Conservation (phyloP, 2,113 vertebrate genomes). For the Oenanthe melanoleuca region DNA sequence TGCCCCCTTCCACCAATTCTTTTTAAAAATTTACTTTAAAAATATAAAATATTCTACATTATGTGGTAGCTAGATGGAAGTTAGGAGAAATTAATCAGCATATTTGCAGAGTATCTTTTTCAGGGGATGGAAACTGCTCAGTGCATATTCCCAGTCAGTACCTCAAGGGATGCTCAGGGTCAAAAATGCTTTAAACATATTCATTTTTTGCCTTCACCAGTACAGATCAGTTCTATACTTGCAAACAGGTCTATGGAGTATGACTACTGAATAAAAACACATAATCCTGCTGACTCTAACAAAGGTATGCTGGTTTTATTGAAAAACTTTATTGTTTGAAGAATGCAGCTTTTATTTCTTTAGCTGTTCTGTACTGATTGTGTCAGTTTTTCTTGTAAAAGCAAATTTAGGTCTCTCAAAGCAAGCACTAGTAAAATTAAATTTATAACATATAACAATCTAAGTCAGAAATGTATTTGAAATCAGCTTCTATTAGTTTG, state of each 20-base stretch:
- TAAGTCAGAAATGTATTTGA: background rate
- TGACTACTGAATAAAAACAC: background rate
- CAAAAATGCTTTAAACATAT: background rate
- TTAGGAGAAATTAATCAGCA: background rate
- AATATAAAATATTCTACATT: background rate
- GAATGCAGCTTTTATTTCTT: background rate
- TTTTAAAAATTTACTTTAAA: background rate
- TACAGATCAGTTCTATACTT: background rate
- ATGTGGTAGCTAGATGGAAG: background rate
- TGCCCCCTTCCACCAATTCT: rapidly evolving
- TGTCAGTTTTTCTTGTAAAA: background rate
- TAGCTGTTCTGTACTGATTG: background rate
- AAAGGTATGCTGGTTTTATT: background rate
- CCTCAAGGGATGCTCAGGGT: background rate
- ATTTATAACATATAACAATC: background rate
- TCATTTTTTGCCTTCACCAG: background rate
- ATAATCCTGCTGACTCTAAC: background rate
- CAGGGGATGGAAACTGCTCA: background rate
- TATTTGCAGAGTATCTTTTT: background rate
- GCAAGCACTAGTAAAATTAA: background rate
- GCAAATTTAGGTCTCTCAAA: background rate
- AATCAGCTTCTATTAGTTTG: background rate
- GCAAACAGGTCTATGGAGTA: background rate
- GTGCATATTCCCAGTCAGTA: background rate
- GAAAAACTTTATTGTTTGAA: background rate